These are phyloP conservation scores for Drosophila villosipedis DNA, from an alignment of 2,888 invertebrate species.

Conservation along the genomic window DNA sequence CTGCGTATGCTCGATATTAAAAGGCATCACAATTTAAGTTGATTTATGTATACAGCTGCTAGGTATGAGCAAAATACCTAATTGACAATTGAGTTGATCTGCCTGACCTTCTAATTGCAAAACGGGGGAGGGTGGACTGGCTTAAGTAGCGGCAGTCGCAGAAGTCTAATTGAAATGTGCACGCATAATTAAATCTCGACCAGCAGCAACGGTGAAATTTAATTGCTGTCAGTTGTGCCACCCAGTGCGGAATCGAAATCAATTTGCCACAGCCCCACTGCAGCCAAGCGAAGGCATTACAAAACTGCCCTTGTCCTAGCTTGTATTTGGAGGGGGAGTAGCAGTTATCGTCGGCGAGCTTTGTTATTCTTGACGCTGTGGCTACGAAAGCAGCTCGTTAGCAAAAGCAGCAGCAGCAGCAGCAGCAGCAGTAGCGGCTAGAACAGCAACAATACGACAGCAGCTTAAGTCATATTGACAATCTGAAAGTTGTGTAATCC, in stretches of 20 bases:
- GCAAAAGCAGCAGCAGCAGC: slow-evolving; percentile 21
- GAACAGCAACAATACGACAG: slow-evolving; percentile 57
- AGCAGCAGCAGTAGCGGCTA: slow-evolving; percentile 30
- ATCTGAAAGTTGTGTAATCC: slow-evolving; percentile 60
- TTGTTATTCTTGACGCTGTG: slow-evolving; percentile 73
- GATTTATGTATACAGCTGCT: slow-evolving; percentile 58
- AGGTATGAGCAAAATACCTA: slow-evolving; percentile 28
- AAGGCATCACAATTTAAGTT: slow-evolving; percentile 63
- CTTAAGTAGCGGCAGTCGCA: slow-evolving; percentile 23
- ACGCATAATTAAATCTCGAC: slow-evolving; percentile 71
- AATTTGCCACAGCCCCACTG: slow-evolving; percentile 44
- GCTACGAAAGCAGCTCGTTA: slow-evolving; percentile 70
- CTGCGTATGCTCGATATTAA: slow-evolving; percentile 54
- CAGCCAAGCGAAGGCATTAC: slow-evolving; percentile 37
- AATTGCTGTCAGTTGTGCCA: slow-evolving; percentile 58
- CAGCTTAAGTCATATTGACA: slow-evolving; percentile 65
- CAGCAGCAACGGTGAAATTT: slow-evolving; percentile 42
- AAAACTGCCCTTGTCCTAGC: slow-evolving; percentile 50
- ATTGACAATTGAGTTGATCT: slow-evolving; percentile 50
- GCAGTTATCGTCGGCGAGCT: slow-evolving; percentile 23
- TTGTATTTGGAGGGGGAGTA: slow-evolving; percentile 3
- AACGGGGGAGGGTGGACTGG: not conserved
- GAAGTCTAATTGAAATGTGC: slow-evolving; percentile 64
- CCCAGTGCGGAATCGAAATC: slow-evolving; percentile 45
- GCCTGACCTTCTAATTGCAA: slow-evolving; percentile 43